Evolutionary conservation across 2,888 invertebrate genomes (phyloP).

Genomic region (Ischnus inquisitorius): DNA sequence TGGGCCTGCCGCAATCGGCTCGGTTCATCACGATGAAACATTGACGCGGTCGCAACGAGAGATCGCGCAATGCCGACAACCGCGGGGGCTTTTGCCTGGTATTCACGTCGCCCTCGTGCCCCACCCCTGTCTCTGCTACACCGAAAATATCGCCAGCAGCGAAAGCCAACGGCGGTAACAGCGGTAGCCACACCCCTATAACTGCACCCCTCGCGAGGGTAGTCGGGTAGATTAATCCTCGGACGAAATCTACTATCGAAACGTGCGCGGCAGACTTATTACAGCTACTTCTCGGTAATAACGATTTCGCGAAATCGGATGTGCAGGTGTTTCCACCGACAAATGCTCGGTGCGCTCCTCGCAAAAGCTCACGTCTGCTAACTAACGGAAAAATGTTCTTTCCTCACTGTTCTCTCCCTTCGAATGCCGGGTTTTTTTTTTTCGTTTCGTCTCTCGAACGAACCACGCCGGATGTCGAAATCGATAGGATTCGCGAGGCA

Average conservation of each 20-base stretch:
- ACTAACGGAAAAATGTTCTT: background rate
- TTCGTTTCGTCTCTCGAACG: background rate
- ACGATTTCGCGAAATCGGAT: conserved; percentile 44
- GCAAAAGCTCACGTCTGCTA: background rate
- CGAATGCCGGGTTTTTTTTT: background rate
- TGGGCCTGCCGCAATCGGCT: conserved; percentile 67
- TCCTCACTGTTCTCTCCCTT: background rate
- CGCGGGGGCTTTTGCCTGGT: conserved; percentile 14
- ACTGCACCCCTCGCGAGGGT: conserved; percentile 11
- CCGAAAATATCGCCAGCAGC: conserved; percentile 5
- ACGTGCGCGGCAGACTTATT: conserved; percentile 54
- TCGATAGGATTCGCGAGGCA: conserved; percentile 6
- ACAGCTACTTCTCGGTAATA: conserved; percentile 47
- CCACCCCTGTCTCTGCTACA: background rate
- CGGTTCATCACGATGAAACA: conserved; percentile 76
- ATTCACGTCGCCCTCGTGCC: background rate
- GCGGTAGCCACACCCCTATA: conserved; percentile 3
- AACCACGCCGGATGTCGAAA: background rate
- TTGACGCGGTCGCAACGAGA: conserved; percentile 68
- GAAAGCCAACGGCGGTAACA: background rate
- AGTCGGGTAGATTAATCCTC: conserved; percentile 61
- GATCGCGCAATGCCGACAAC: conserved; percentile 50
- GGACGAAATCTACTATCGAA: conserved; percentile 61
- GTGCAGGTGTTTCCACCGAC: conserved; percentile 25
- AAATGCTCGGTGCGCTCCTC: background rate